These are phyloP conservation scores for Metellina segmentata DNA, from an alignment of 2,888 invertebrate species.

Conservation along the genomic window DNA sequence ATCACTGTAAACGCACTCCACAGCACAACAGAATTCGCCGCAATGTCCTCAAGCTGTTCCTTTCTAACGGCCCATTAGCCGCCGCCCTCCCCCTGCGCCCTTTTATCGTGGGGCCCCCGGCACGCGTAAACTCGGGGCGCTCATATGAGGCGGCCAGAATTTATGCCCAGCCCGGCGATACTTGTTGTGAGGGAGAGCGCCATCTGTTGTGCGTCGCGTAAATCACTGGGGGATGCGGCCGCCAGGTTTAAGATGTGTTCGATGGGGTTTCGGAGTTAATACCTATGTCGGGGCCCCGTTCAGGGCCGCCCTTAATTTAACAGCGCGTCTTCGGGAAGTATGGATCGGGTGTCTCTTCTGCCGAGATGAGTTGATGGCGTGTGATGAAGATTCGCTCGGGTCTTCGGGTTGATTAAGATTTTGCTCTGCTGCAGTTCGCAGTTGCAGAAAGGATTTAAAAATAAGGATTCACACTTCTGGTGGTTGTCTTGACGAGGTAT, in stretches of 20 bases:
- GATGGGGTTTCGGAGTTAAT: constrained; percentile 4
- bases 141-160: constrained; percentile 16
- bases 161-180: constrained; percentile 58
- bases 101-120: constrained; percentile 20
- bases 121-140: not conserved
- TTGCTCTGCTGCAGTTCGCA: too few relatives aligned
- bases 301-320: too few relatives aligned
- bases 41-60: constrained; percentile 73
- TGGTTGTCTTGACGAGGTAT: too few relatives aligned
- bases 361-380: too few relatives aligned
- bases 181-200: constrained; percentile 66
- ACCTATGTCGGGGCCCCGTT: not conserved
- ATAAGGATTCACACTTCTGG: too few relatives aligned
- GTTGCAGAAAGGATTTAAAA: too few relatives aligned
- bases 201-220: constrained; percentile 60
- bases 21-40: constrained; percentile 50
- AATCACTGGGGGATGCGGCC: constrained; percentile 22
- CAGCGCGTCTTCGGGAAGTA: too few relatives aligned
- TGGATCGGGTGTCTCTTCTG: too few relatives aligned
- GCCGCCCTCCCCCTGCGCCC: not conserved
- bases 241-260: constrained; percentile 13
- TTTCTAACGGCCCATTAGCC: constrained; percentile 72
- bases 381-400: too few relatives aligned
- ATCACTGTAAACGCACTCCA: constrained; percentile 37
- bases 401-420: too few relatives aligned